Percentiles rank a stretch among this genome's conserved stretches.
These are phyloP conservation scores for Teleogryllus oceanicus DNA, from an alignment of 2,888 invertebrate species.

Conservation along the genomic window DNA sequence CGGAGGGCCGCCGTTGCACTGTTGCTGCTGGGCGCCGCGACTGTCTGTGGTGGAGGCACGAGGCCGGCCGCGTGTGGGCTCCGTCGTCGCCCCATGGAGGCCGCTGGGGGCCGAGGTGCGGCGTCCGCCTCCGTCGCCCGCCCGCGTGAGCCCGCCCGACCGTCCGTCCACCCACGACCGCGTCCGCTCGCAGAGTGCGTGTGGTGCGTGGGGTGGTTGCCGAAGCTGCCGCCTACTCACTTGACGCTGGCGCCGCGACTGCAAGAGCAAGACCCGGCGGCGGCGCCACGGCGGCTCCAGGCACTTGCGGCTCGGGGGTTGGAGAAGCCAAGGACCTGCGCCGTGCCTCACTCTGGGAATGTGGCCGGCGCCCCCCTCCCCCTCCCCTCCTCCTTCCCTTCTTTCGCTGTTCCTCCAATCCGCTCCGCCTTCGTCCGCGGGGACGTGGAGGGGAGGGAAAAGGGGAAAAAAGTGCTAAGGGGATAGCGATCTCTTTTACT, in stretches of 20 bases:
- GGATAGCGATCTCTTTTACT: constrained; percentile 34
- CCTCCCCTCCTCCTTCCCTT: constrained; percentile 31
- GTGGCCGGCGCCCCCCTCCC: constrained; percentile 31
- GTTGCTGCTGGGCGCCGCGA: not conserved
- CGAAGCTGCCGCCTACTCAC: constrained; percentile 24
- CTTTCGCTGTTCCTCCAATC: constrained; percentile 37
- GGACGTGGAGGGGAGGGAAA: constrained; percentile 32
- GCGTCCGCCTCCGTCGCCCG: too few relatives aligned
- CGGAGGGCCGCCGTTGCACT: not conserved
- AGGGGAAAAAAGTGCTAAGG: constrained; percentile 38
- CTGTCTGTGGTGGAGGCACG: not conserved
- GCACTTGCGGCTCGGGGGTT: constrained; percentile 31
- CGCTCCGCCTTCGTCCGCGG: constrained; percentile 35
- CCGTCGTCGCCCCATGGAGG: too few relatives aligned
- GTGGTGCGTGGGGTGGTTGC: not conserved
- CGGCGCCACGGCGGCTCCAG: constrained; percentile 23
- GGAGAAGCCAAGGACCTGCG: constrained; percentile 35
- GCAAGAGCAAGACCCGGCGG: constrained; percentile 22
- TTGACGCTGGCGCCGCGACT: constrained; percentile 31
- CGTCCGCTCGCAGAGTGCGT: not conserved
- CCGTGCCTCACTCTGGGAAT: constrained; percentile 31
- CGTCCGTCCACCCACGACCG: not conserved
- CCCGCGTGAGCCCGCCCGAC: not conserved
- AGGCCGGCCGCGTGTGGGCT: too few relatives aligned
- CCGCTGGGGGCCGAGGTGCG: too few relatives aligned